Evolutionary conservation across 2,797 vertebrate genomes (phyloP), one percentile per base, ranked within the genome.

Genomic region (Labeo calbasu): DNA sequence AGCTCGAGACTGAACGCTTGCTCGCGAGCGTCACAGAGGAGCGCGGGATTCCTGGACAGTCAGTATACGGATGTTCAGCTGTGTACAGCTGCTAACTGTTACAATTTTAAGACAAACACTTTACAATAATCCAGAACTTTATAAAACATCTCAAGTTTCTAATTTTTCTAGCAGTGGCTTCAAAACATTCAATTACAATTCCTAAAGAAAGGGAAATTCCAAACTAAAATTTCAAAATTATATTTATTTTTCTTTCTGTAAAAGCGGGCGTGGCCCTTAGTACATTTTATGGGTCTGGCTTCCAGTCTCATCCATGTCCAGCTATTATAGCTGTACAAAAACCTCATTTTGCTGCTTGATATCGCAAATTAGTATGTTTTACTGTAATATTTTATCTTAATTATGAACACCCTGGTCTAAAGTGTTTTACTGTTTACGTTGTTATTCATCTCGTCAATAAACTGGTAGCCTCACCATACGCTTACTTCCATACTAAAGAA

Each of bases 21-120:
- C 73, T 48, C 61, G 82, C 50, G 32, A 51, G 73, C 73, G 73
- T 83, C 82, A 83, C 28, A 59, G 23, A 28, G 14, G 57, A 14
- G 51, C 23, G 32, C 71, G 61, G 71, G 32, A 83, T 83, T 83
- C 71, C 71, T 65, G 50, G 61, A 51, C 70, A 66, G 43, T 19
- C 43, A 14, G 59, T 36, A 11, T 17, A 40, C n/a, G 13, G 53
- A 32, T 61, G 43, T 72, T 28, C 65, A 36, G 6, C n/a, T 55
- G 28, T 46, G 21, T 0, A 61, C 32, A 25, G 55, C 32, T 77
- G 32, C 10, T 12, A 12, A 14, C 12, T n/a, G 25, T 5, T 8
- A 2, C 6, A 61, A 5, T 14, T 25, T 23, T 57, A 12, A 5
- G 8, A 23, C 75, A 17, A 59, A 13, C 14, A 59, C 14, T 77